These are phyloP conservation scores for Calliopsis andreniformis DNA, from an alignment of 1,140 invertebrate species.

Conservation along the genomic window DNA sequence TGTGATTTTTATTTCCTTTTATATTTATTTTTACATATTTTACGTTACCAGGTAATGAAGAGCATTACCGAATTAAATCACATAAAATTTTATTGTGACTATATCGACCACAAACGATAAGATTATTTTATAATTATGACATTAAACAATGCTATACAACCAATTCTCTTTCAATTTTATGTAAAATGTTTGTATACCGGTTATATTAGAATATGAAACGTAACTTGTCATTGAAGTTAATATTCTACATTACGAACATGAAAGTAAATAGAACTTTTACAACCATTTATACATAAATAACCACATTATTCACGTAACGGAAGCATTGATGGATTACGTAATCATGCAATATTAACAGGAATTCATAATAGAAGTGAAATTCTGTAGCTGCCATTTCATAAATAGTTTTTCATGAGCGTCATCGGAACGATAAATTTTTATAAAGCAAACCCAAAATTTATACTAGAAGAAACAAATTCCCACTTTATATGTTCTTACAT, in stretches of 20 bases:
- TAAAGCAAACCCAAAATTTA: conserved; percentile 19
- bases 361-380: conserved; percentile 24
- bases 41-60: conserved; percentile 39
- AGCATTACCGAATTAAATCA: conserved; percentile 35
- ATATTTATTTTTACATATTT: conserved; percentile 52
- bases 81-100: conserved; percentile 42
- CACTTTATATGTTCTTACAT: not conserved
- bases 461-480: conserved; percentile 12
- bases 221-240: conserved; percentile 32
- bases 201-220: conserved; percentile 38
- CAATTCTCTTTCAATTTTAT: conserved; percentile 36
- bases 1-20: conserved; percentile 53
- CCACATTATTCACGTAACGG: conserved; percentile 29
- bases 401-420: conserved; percentile 4
- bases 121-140: conserved; percentile 47
- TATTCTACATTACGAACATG: conserved; percentile 44
- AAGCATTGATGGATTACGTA: conserved; percentile 27
- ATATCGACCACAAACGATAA: conserved; percentile 43
- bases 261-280: conserved; percentile 57
- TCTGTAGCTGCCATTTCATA: not conserved
- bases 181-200: conserved; percentile 39
- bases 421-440: conserved; percentile 39
- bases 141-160: conserved; percentile 34
- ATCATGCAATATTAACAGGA: conserved; percentile 37
- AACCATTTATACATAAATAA: conserved; percentile 50